Evolutionary conservation across 2,888 invertebrate species (phyloP), one percentile per base, ranked within the genome.

Genomic region (Gandaritis pyraliata): DNA sequence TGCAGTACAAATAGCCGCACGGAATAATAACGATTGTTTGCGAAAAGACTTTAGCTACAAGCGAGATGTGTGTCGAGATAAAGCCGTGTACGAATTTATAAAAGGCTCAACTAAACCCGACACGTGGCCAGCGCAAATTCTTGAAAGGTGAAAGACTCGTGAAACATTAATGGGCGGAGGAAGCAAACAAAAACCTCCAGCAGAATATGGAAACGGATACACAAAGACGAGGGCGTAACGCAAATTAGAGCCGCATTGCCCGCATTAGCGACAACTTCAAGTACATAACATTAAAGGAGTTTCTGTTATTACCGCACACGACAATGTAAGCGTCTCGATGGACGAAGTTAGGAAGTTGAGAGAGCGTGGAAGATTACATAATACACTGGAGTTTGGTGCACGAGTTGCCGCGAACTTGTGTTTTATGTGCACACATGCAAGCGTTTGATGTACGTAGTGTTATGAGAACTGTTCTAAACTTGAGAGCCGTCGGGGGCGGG

Each of bases 131-230:
- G 61, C 66, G 62, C 61, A n/a, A 46, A 18, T 38, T 46, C 54
- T 41, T 54, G 58, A 58, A 66, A 83, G 83, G 86, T 86, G 80
- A 87, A 87, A 82, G 82, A 85, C 85, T 82, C 61, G 67, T 74
- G 64, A 70, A 69, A 76, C 74, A 76, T 75, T 76, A 77, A 77
- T 76, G 72, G 53, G 41, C 15, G 51, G 70, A 70, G 69, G 68
- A 72, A 66, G 69, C 72, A 76, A 79, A 82, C 80, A 77, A 77
- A 76, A 79, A 74, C 69, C 71, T 71, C 61, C 59, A 61, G 67
- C 63, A 65, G 72, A 75, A 76, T 77, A 74, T 70, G 70, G 70
- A 66, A 76, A 72, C 71, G 73, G 66, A 72, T 67, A 69, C 61
- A 73, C 70, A 72, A 73, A 72, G 73, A 67, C 72, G 71, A 74